Base-by-base conservation (phyloP, 1,140 invertebrate species). In the Scaptodrosophila lebanonensis region DNA sequence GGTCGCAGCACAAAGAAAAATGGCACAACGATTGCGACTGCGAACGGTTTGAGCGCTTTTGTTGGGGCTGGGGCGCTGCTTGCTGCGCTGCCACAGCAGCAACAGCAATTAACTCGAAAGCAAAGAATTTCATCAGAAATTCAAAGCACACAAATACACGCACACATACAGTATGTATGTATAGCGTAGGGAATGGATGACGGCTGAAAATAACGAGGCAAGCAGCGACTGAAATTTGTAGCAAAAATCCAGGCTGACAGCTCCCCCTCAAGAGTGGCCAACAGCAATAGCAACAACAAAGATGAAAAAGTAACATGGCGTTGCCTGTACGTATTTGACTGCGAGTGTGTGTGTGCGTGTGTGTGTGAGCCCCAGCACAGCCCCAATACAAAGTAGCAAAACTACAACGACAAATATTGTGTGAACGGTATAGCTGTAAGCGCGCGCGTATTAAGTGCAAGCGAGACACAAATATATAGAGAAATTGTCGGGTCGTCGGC, bases 51-150 rank as follows among this genome's bases (percentile, higher is more conserved):
- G 40, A 50, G 61, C 12, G 29, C 16, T 25, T 9, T n/a, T 17
- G 29, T n/a, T 42, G 39, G 17, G 18, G 39, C 15, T 29, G 22
- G 6, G 6, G 27, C 38, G 15, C 2, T 18, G 38, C 36, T 42
- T 16, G 30, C 50, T 44, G 59, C 32, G 11, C 32, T 11, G 25
- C 20, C 6, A 29, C 39, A 27, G 20, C 48, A 25, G 17, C 50
- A 48, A 61, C 66, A 75, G 75, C 75, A 82, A 82, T 82, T 75
- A 79, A 82, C 76, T 82, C 76, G 76, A 82, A 82, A 82, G 75
- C 75, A 70, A 82, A 82, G 76, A 82, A 82, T 82, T 82, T 82
- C 75, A 82, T 82, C 75, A 82, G 75, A 82, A 82, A 82, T 82
- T 82, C 75, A 83, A 82, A 82, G 76, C 70, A 82, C 69, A 79